A percentile compares a stretch with the other conserved stretches of the same genome.
Evolutionary conservation across 2,888 invertebrate genomes (phyloP).

Genomic region (Venustoraphidia nigricollis): DNA sequence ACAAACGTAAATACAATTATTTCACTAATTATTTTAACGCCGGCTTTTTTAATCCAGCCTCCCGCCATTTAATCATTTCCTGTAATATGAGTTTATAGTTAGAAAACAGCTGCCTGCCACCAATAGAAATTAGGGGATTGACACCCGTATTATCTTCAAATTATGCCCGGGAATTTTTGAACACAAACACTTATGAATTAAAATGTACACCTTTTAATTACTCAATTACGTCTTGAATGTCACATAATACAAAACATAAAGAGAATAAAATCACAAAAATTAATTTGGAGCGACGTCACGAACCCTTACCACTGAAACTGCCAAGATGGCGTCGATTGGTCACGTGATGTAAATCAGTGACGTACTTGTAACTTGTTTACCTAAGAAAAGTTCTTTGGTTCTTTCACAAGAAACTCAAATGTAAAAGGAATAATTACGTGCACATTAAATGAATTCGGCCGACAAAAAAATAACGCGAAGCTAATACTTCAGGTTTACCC

Average conservation of each 20-base stretch:
- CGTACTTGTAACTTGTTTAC: constrained; percentile 19
- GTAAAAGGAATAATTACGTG: background rate
- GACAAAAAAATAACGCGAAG: too few relatives aligned
- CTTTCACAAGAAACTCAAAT: constrained; percentile 2
- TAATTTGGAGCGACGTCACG: constrained; percentile 25
- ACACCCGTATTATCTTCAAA: background rate
- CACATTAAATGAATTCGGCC: too few relatives aligned
- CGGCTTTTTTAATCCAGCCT: background rate
- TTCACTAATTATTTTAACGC: too few relatives aligned
- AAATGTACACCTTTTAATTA: too few relatives aligned
- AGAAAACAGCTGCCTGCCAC: constrained; percentile 27
- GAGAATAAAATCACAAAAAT: constrained; percentile 11
- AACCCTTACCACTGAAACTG: constrained; percentile 34
- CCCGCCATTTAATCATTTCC: constrained; percentile 2
- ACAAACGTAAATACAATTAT: too few relatives aligned
- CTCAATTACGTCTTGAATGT: too few relatives aligned
- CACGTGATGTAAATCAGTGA: constrained; percentile 38
- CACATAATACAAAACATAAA: background rate
- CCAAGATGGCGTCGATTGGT: constrained; percentile 42
- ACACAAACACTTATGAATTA: background rate
- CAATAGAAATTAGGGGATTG: constrained; percentile 20
- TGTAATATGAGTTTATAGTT: background rate
- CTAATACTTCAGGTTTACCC: too few relatives aligned
- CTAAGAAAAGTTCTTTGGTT: background rate
- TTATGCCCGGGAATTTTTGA: constrained; percentile 4